Evolutionary conservation across 1,140 invertebrate genomes (phyloP).

Genomic region (Euglossa dilemma): DNA sequence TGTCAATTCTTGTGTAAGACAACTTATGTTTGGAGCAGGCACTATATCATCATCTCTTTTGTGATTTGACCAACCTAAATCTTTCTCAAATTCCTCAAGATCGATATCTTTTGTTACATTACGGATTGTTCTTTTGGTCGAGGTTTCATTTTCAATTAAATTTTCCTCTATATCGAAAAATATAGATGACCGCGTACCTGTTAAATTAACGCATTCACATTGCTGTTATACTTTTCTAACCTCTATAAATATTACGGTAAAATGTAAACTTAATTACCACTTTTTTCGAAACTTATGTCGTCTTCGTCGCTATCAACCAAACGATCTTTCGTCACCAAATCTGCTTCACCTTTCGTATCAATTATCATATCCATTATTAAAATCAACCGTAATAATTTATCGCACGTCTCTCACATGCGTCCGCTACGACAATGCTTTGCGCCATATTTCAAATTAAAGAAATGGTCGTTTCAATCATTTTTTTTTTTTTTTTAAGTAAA

Average conservation of each 20-base stretch:
- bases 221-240: slow-evolving; percentile 17
- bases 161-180: slow-evolving; percentile 26
- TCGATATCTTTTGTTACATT: slow-evolving; percentile 65
- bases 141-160: slow-evolving; percentile 3
- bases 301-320: slow-evolving; percentile 66
- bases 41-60: not conserved
- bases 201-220: not conserved
- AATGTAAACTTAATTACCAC: slow-evolving; percentile 52
- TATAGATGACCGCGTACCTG: not conserved
- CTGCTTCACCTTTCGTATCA: slow-evolving; percentile 69
- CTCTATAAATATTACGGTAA: not conserved
- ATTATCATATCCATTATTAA: slow-evolving; percentile 74
- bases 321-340: slow-evolving; percentile 48
- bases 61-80: slow-evolving; percentile 82
- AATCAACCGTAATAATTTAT: not conserved
- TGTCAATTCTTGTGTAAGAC: slow-evolving; percentile 59
- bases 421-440: not conserved
- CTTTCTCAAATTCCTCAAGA: slow-evolving; percentile 71
- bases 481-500: not conserved
- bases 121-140: slow-evolving; percentile 11
- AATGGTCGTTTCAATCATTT: not conserved
- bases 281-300: slow-evolving; percentile 52
- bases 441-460: not conserved
- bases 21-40: not conserved
- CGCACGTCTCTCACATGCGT: not conserved